Base-by-base conservation (phyloP, 2,797 vertebrate species). In the Pygocentrus nattereri region DNA sequence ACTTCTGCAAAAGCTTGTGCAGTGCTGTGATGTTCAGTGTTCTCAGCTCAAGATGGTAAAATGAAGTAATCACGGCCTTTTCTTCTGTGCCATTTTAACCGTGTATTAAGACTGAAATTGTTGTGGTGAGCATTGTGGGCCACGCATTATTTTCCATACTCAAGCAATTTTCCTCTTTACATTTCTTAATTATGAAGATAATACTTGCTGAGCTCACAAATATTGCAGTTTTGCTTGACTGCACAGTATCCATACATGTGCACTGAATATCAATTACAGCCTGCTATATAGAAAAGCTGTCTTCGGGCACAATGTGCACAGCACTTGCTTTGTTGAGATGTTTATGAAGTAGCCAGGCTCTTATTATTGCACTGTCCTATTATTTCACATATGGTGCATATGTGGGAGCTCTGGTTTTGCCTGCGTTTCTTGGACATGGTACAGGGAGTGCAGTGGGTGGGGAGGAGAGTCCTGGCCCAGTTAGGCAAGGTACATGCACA, bases 401-500 rank as follows among this genome's bases (percentile, higher is more conserved):
- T 68, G 44, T n/a, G 61, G 31, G 31, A 67, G 62, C n/a, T 71
- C 54, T 74, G 76, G 71, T 81, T 79, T 68, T 76, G 74, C 56
- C 44, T 73, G 34, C 56, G 52, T 65, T 38, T 58, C 50, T 74
- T 74, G 74, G 75, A 81, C 30, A 41, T 61, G 4, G 31, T 78
- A 61, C 77, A 74, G 71, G 69, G 25, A 61, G 56, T 77, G 76
- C 79, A 74, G 79, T 64, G 52, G 68, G 62, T 70, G 73, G 56
- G 62, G 80, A 78, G 31, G 41, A 84, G 82, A 56, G 68, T 74
- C 74, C 25, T 75, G 74, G 78, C 74, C 79, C 78, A 84, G 79
- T 81, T 84, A 74, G 83, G 78, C 83, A 81, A 81, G 69, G 67
- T 65, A 81, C 75, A 78, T 56, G 54, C 38, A 78, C 61, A 62